A percentile compares a stretch with the other conserved stretches of the same genome.
Evolutionary conservation across 2,797 vertebrate species (phyloP).

Genomic region (Emys orbicularis): DNA sequence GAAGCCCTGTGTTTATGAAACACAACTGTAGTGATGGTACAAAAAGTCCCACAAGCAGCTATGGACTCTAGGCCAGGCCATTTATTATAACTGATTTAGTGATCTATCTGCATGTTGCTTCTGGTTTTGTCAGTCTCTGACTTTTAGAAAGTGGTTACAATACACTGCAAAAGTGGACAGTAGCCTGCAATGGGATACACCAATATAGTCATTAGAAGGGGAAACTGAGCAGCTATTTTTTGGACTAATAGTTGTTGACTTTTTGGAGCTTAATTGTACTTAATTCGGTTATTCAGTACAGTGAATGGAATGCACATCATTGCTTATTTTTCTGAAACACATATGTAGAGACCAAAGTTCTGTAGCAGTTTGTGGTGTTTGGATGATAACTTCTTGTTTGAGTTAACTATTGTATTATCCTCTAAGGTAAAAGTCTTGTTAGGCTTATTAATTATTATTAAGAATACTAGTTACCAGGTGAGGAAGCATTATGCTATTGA

Average conservation of each 20-base stretch:
- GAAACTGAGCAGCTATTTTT: background rate
- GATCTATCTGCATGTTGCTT: slow-evolving; percentile 14
- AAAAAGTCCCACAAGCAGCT: background rate
- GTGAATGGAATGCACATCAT: rapidly evolving
- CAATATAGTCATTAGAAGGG: background rate
- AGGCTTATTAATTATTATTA: slow-evolving; percentile 40
- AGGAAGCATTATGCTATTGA: background rate
- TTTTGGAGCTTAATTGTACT: rapidly evolving
- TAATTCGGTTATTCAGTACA: background rate
- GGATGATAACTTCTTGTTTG: slow-evolving; percentile 9
- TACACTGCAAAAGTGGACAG: slow-evolving; percentile 3
- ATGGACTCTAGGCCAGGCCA: background rate
- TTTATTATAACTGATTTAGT: background rate
- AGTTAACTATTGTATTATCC: background rate
- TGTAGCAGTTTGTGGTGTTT: background rate
- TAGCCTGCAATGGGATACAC: background rate
- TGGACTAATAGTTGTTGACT: background rate
- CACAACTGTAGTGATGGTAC: background rate
- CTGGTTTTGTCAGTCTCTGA: slow-evolving; percentile 36
- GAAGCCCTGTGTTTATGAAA: background rate
- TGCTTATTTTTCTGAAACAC: background rate
- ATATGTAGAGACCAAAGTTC: background rate
- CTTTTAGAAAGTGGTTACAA: background rate
- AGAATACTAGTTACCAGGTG: slow-evolving; percentile 36
- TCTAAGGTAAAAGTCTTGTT: slow-evolving; percentile 15